phyloP scores from a whole-genome alignment of 2,797 vertebrate species.

The Chrosomus eos region DNA sequence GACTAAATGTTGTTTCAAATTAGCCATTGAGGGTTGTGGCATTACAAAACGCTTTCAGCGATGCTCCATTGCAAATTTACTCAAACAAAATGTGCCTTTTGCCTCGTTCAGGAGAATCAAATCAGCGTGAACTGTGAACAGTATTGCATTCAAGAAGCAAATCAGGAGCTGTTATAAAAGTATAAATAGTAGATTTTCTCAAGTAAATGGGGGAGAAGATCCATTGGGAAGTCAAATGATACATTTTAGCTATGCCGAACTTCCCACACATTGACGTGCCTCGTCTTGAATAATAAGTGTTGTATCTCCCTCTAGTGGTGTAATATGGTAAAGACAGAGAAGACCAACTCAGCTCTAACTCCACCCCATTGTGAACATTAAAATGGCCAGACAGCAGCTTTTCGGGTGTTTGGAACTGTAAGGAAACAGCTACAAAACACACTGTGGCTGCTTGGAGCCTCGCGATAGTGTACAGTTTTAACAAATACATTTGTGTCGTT shows the following conservation, averaged over 20 bases:
- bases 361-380: not conserved
- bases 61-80: not conserved
- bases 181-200: not conserved
- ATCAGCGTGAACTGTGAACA: not conserved
- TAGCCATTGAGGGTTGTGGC: not conserved
- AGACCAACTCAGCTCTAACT: not conserved
- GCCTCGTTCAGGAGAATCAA: not conserved
- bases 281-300: not conserved
- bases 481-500: not conserved
- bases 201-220: not conserved
- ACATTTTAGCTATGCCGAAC: not conserved
- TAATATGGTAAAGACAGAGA: not conserved
- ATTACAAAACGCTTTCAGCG: not conserved
- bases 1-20: not conserved
- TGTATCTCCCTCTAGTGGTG: not conserved
- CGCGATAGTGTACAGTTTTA: not conserved
- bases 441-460: not conserved
- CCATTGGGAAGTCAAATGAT: not conserved
- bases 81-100: not conserved
- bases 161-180: not conserved
- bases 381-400: conserved; percentile 13
- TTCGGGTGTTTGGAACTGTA: not conserved
- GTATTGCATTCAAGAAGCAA: not conserved
- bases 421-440: not conserved
- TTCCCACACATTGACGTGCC: not conserved